A percentile compares a stretch with the other conserved stretches of the same genome.
Conservation (phyloP, 2,888 invertebrate species). For the Elysia crispata region DNA sequence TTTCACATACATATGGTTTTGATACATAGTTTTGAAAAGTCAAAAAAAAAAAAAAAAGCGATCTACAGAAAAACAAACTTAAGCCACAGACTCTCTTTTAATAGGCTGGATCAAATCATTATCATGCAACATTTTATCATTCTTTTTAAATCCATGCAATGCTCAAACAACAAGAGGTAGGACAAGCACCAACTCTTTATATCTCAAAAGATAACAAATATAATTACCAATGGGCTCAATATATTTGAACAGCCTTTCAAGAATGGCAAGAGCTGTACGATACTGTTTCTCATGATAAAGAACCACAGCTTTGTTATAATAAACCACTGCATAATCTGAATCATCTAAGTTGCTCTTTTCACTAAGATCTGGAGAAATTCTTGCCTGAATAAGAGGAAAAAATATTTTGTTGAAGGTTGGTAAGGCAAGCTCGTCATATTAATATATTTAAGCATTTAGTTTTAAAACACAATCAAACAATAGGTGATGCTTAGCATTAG, state of each 20-base stretch:
- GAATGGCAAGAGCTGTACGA: conserved; percentile 83
- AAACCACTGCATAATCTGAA: conserved; percentile 83
- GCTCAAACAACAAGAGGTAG: too few species aligned
- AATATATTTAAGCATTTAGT: neutral
- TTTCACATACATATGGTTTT: too few species aligned
- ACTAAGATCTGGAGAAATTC: conserved; percentile 78
- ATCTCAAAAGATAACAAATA: too few species aligned
- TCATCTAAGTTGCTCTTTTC: conserved; percentile 82
- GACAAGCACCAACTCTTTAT: too few species aligned
- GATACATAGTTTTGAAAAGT: too few species aligned
- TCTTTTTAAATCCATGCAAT: too few species aligned
- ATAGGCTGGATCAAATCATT: too few species aligned
- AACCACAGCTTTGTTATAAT: conserved; percentile 89
- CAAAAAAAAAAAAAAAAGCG: too few species aligned
- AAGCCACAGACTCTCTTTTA: too few species aligned
- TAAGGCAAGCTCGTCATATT: too few species aligned
- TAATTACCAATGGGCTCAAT: conserved; percentile 84
- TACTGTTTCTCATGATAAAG: conserved; percentile 88
- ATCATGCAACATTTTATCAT: too few species aligned
- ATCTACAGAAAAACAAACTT: too few species aligned
- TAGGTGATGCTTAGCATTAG: neutral
- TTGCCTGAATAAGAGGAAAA: conserved; percentile 53
- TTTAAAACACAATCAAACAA: neutral
- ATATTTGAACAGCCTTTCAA: conserved; percentile 82
- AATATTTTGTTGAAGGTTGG: neutral